Evolutionary conservation across 2,888 invertebrate genomes (phyloP).

Genomic region (Andricus quercusramuli): DNA sequence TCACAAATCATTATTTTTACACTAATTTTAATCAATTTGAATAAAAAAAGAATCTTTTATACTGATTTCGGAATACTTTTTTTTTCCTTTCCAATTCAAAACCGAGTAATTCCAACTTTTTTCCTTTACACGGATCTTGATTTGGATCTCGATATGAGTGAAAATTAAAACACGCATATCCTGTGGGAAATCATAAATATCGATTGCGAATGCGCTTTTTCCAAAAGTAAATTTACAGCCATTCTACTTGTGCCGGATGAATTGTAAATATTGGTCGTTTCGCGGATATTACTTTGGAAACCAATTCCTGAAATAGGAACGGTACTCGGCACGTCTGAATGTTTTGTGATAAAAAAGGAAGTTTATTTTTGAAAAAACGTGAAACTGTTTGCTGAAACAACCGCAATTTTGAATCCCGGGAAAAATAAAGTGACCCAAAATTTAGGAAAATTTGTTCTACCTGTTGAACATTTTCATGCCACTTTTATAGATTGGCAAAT

Average conservation of each 20-base stretch:
- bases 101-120: no score
- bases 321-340: background rate
- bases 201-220: background rate
- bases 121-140: background rate
- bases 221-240: constrained; percentile 21
- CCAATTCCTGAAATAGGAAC: constrained; percentile 28
- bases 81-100: no score
- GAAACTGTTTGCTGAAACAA: constrained; percentile 3
- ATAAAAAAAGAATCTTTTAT: no score
- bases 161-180: constrained; percentile 29
- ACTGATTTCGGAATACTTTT: no score
- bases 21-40: no score
- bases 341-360: constrained; percentile 24
- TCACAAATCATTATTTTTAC: no score
- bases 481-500: no score
- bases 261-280: constrained; percentile 27
- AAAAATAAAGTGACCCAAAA: background rate
- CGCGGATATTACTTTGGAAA: constrained; percentile 2
- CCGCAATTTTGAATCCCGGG: background rate
- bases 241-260: constrained; percentile 3
- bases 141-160: background rate
- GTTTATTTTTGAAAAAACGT: constrained; percentile 24
- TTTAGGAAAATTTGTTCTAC: background rate
- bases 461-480: background rate
- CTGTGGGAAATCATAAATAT: constrained; percentile 22